These are phyloP conservation scores for Chloroclysta siterata DNA, from an alignment of 2,888 invertebrate genomes.

Conservation along the genomic window DNA sequence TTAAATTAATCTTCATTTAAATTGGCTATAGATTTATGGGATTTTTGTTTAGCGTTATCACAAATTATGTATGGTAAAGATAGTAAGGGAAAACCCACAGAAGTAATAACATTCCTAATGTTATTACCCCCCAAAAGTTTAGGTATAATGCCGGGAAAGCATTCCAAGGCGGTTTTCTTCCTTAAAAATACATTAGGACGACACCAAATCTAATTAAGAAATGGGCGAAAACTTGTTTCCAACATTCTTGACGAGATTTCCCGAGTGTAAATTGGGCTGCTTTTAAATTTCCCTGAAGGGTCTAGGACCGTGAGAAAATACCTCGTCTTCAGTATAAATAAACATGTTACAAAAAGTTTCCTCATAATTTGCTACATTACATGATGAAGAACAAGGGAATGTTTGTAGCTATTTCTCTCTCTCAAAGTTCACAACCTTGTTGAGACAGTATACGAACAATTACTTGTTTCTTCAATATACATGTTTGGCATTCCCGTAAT, in stretches of 20 bases:
- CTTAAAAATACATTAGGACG: slow-evolving; percentile 39
- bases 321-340: slow-evolving; percentile 52
- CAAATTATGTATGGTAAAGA: slow-evolving; percentile 4
- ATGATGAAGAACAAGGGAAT: slow-evolving; percentile 45
- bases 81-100: not conserved
- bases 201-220: slow-evolving; percentile 42
- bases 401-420: slow-evolving; percentile 35
- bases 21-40: slow-evolving; percentile 22
- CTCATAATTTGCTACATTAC: slow-evolving; percentile 56
- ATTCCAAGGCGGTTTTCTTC: slow-evolving; percentile 28
- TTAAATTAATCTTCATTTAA: slow-evolving; percentile 27
- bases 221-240: slow-evolving; percentile 38
- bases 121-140: not conserved
- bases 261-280: slow-evolving; percentile 60
- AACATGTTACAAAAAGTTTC: slow-evolving; percentile 60
- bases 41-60: slow-evolving; percentile 8
- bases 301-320: slow-evolving; percentile 49
- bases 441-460: slow-evolving; percentile 28
- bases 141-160: slow-evolving; percentile 6
- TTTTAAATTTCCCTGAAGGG: slow-evolving; percentile 62
- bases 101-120: slow-evolving; percentile 3
- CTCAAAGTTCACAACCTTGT: slow-evolving; percentile 37
- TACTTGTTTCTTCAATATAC: slow-evolving; percentile 23
- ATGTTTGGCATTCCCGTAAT: slow-evolving; percentile 9
- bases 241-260: slow-evolving; percentile 51